Evolutionary conservation across 1,140 invertebrate species (phyloP).

Genomic region (Trinorchestia longiramus): DNA sequence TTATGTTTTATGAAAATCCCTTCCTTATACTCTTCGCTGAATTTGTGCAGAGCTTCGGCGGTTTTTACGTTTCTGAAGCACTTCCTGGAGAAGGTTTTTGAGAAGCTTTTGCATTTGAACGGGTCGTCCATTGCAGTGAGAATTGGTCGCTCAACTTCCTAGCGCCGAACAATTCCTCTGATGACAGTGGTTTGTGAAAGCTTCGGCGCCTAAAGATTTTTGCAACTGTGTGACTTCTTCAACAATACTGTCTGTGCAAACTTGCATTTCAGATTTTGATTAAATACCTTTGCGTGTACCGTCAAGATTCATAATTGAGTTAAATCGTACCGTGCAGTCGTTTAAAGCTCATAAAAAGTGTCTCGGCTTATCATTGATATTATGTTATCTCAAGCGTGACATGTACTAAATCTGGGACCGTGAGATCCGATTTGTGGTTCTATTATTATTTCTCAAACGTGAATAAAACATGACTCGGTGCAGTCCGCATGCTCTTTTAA

Average conservation of each 20-base stretch:
- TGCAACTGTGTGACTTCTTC: background rate
- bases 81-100: conserved; percentile 14
- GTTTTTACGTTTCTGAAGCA: background rate
- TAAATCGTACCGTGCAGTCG: background rate
- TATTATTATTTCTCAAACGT: background rate
- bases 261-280: background rate
- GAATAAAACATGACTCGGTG: background rate
- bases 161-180: conserved; percentile 14
- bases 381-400: background rate
- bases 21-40: background rate
- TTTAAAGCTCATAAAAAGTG: background rate
- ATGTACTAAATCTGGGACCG: background rate
- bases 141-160: conserved; percentile 45
- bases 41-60: background rate
- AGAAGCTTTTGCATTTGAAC: conserved; percentile 33
- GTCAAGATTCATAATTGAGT: background rate
- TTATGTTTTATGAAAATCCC: background rate
- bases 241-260: background rate
- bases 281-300: background rate
- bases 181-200: conserved; percentile 10
- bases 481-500: background rate
- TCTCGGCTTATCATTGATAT: background rate
- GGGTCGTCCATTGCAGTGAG: background rate
- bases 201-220: background rate
- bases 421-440: background rate